Evolutionary conservation across 2,113 vertebrate genomes (phyloP).

Genomic region (Actenoides hombroni): DNA sequence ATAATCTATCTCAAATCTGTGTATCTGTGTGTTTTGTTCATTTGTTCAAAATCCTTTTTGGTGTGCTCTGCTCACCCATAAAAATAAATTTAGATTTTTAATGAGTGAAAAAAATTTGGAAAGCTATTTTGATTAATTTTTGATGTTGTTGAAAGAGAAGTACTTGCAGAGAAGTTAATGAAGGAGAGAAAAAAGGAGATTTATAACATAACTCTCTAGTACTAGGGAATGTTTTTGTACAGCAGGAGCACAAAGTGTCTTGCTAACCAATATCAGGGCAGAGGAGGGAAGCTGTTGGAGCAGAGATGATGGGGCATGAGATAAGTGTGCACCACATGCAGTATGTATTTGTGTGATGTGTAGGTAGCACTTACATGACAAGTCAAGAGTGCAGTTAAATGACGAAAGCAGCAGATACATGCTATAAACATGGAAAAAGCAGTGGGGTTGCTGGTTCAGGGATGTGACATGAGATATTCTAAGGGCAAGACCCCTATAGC

Average conservation of each 20-base stretch:
- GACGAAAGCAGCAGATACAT: neutral
- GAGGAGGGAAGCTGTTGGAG: neutral
- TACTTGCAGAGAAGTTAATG: neutral
- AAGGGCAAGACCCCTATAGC: rapidly evolving
- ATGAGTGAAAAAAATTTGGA: neutral
- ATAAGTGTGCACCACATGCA: rapidly evolving
- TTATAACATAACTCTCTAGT: neutral
- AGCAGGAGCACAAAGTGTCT: neutral
- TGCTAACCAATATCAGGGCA: neutral
- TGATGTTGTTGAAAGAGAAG: neutral
- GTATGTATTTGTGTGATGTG: neutral
- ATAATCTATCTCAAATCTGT: neutral
- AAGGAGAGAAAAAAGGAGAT: neutral
- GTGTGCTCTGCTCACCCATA: neutral
- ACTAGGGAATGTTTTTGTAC: neutral
- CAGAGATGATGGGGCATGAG: neutral
- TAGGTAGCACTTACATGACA: neutral
- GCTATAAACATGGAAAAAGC: neutral
- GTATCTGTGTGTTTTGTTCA: neutral
- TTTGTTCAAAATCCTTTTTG: neutral
- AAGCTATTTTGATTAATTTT: constrained; percentile 1
- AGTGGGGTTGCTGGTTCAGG: neutral
- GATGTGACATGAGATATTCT: neutral
- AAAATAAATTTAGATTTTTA: neutral
- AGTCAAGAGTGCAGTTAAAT: neutral